Percentiles rank a stretch among this genome's conserved stretches.
phyloP scores from a whole-genome alignment of 2,797 vertebrate genomes.

The Amphiprion clarkii region DNA sequence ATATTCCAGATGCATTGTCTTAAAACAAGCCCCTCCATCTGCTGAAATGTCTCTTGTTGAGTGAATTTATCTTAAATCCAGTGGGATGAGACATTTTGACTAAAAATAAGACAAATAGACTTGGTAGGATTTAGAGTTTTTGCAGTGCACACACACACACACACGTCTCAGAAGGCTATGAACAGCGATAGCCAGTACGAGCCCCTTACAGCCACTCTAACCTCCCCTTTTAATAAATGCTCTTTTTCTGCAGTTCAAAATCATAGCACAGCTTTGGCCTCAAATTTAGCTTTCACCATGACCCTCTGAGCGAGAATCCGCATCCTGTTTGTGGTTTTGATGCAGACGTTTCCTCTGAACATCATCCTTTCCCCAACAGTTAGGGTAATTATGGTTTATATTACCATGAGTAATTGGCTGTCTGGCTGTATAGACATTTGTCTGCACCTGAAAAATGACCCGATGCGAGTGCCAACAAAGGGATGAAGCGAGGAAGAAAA shows the following conservation, averaged over 20 bases:
- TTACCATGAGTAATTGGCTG: slow-evolving; percentile 64
- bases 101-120: too few species aligned
- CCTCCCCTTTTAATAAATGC: neutral
- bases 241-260: neutral
- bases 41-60: too few species aligned
- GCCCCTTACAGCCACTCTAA: slow-evolving; percentile 4
- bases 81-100: too few species aligned
- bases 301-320: slow-evolving; percentile 11
- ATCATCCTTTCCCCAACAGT: slow-evolving; percentile 52
- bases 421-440: slow-evolving; percentile 56
- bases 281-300: slow-evolving; percentile 14
- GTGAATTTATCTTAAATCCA: too few species aligned
- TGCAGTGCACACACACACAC: slow-evolving; percentile 13
- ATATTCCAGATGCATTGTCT: too few species aligned
- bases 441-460: slow-evolving; percentile 72
- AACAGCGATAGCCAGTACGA: neutral
- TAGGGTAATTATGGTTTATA: slow-evolving; percentile 65
- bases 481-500: slow-evolving; percentile 48
- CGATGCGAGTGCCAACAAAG: slow-evolving; percentile 43
- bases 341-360: slow-evolving; percentile 43
- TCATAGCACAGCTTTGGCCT: neutral
- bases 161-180: slow-evolving; percentile 35
- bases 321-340: slow-evolving; percentile 48
- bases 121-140: too few species aligned
- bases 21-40: too few species aligned